phyloP scores from a whole-genome alignment of 1,140 invertebrate genomes.

The Xylocopa sonorina region DNA sequence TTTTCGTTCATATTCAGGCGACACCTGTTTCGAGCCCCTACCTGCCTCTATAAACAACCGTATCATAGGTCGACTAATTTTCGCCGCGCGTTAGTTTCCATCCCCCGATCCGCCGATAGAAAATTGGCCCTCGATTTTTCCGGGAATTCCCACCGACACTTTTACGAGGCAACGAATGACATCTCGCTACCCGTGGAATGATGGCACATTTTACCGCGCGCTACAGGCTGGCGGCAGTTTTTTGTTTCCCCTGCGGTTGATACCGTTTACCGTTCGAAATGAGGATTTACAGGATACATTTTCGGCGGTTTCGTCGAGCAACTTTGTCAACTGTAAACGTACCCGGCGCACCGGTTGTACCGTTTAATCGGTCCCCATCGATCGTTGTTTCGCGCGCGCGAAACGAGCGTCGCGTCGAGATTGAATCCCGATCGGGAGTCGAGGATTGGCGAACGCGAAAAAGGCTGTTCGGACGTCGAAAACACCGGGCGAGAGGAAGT shows the following conservation, averaged over 20 bases:
- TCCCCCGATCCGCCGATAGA: neutral
- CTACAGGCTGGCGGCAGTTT: neutral
- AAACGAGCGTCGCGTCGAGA: too few species aligned
- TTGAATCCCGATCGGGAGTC: too few species aligned
- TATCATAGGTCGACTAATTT: constrained; percentile 12
- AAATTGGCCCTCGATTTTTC: neutral
- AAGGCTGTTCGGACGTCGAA: too few species aligned
- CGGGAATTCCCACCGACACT: neutral
- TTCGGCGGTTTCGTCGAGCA: neutral
- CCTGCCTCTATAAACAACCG: constrained; percentile 6
- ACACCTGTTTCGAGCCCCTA: constrained; percentile 3
- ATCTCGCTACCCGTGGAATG: neutral
- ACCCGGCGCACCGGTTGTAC: too few species aligned
- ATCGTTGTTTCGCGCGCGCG: too few species aligned
- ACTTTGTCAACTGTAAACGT: too few species aligned
- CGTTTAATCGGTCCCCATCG: too few species aligned
- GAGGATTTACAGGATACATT: neutral
- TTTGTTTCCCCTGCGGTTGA: neutral
- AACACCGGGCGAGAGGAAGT: too few species aligned
- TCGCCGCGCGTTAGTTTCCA: neutral
- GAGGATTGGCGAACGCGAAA: too few species aligned
- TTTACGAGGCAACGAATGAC: neutral
- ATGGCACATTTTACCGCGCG: neutral
- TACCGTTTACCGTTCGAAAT: neutral
- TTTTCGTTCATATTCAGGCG: constrained; percentile 5